Percentiles rank a stretch among this genome's conserved stretches.
phyloP scores from a whole-genome alignment of 1,140 invertebrate species.

The Magallana gigas region DNA sequence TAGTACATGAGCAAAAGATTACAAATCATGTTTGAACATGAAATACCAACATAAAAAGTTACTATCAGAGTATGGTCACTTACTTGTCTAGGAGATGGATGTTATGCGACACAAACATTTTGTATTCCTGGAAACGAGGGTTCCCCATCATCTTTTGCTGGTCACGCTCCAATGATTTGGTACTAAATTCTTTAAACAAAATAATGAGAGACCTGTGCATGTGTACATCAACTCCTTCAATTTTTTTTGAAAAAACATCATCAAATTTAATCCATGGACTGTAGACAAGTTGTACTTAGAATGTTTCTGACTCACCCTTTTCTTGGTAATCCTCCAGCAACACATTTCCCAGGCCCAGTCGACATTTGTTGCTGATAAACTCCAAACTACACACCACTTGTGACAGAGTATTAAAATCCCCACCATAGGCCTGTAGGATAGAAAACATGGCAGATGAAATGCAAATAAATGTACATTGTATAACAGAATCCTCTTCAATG shows the following conservation, averaged over 20 bases:
- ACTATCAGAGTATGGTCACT: not conserved
- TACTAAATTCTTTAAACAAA: conserved; percentile 52
- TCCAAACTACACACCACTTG: conserved; percentile 68
- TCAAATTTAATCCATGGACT: too few species aligned
- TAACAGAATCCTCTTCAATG: not conserved
- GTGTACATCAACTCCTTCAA: too few species aligned
- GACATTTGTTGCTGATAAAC: conserved; percentile 74
- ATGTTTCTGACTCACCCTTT: conserved; percentile 59
- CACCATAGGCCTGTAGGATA: conserved; percentile 58
- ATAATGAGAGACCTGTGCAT: too few species aligned
- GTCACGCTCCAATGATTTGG: conserved; percentile 64
- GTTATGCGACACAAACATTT: conserved; percentile 73
- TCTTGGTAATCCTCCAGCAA: conserved; percentile 74
- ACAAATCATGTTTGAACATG: too few species aligned
- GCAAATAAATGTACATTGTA: not conserved
- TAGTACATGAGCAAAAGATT: too few species aligned
- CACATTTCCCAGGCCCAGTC: conserved; percentile 67
- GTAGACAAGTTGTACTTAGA: not conserved
- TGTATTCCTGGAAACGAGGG: conserved; percentile 67
- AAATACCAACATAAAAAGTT: too few species aligned
- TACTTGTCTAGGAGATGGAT: conserved; percentile 72
- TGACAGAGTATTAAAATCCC: conserved; percentile 65
- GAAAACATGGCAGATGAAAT: too few species aligned
- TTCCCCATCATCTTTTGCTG: conserved; percentile 63
- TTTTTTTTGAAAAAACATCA: too few species aligned